Percentiles rank a stretch among this genome's conserved stretches.
phyloP scores from a whole-genome alignment of 2,113 vertebrate genomes.

The Colinus virginianus region DNA sequence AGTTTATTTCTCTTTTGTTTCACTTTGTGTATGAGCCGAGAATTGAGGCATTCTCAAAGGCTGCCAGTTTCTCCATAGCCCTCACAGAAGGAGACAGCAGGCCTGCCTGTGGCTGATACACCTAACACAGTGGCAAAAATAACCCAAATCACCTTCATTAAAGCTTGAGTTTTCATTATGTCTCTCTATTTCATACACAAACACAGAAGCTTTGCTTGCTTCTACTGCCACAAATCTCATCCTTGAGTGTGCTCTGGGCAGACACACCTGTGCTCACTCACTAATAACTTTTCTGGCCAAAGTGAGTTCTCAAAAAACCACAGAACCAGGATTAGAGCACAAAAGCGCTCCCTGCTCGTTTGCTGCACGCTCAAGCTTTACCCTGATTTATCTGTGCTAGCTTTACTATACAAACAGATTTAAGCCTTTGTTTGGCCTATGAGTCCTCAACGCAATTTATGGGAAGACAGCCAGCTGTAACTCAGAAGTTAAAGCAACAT shows the following conservation, averaged over 20 bases:
- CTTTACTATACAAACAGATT: background rate
- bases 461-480: background rate
- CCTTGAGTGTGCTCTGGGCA: background rate
- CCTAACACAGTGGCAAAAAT: background rate
- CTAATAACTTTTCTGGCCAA: background rate
- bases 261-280: background rate
- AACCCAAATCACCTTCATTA: background rate
- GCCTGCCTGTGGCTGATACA: background rate
- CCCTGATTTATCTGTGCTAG: background rate
- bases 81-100: background rate
- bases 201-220: background rate
- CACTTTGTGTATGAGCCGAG: background rate
- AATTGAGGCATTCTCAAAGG: constrained; percentile 2
- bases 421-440: background rate
- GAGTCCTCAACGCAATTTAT: background rate
- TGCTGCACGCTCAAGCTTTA: background rate
- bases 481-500: background rate
- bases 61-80: background rate
- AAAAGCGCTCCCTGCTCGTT: background rate
- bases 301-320: background rate
- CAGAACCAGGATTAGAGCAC: background rate
- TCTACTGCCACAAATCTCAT: background rate
- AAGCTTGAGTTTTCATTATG: background rate
- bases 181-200: background rate
- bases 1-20: background rate